phyloP scores from a whole-genome alignment of 2,113 vertebrate genomes.

The Cisticola juncidis region DNA sequence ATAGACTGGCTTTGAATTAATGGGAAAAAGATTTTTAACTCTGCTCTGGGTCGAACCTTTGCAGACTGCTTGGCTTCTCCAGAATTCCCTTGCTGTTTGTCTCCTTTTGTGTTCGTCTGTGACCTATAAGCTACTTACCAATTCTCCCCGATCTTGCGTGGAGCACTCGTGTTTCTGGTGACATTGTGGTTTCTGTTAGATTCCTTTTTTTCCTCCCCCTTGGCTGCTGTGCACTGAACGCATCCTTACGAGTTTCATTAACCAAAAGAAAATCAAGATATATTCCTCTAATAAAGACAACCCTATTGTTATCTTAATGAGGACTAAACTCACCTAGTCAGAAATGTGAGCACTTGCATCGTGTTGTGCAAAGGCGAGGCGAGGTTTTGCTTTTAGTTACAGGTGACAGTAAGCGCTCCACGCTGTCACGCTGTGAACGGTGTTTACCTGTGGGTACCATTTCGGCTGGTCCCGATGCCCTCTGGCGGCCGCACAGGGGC shows the following conservation, averaged over 20 bases:
- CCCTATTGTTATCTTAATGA: not conserved
- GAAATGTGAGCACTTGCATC: not conserved
- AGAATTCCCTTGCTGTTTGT: not conserved
- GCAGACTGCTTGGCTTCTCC: not conserved
- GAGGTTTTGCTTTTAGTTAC: not conserved
- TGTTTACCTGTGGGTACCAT: not conserved
- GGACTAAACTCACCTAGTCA: not conserved
- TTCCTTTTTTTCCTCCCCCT: not conserved
- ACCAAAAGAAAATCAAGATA: not conserved
- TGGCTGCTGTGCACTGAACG: not conserved
- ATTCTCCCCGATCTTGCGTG: not conserved
- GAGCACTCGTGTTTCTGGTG: not conserved
- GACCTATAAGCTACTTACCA: not conserved
- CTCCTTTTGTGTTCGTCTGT: not conserved
- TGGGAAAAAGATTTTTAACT: not conserved
- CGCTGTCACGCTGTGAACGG: rapidly evolving
- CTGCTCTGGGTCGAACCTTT: not conserved
- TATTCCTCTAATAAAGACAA: not conserved
- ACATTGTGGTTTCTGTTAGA: not conserved
- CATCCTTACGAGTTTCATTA: not conserved
- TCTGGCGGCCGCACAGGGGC: slow-evolving; percentile 56
- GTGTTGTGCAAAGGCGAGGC: not conserved
- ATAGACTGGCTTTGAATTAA: not conserved
- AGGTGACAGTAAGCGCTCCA: not conserved
- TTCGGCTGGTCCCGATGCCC: slow-evolving; percentile 26